These are phyloP conservation scores for Oostethus manadensis DNA, from an alignment of 2,113 vertebrate genomes.

Conservation along the genomic window DNA sequence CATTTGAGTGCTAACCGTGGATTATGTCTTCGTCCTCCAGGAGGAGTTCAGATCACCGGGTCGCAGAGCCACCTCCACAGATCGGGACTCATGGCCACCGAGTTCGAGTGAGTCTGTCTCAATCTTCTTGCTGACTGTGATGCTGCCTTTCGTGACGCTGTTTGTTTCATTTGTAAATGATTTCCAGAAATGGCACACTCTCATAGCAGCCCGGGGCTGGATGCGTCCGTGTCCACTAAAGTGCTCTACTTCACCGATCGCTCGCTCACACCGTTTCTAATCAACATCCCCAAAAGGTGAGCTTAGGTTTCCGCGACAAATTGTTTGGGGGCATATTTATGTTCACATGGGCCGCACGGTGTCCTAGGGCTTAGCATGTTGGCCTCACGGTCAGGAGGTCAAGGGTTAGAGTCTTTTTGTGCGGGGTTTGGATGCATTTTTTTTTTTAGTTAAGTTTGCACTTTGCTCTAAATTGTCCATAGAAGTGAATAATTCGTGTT, in stretches of 20 bases:
- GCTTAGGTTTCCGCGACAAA: conserved; percentile 5
- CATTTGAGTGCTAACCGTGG: conserved; percentile 15
- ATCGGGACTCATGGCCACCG: conserved; percentile 88
- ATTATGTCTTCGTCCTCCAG: conserved; percentile 60
- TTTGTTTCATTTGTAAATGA: conserved; percentile 26
- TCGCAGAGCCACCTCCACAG: conserved; percentile 76
- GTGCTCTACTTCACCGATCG: conserved; percentile 97
- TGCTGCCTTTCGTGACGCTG: conserved; percentile 6
- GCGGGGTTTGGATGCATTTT: no score
- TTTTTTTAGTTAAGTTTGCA: no score
- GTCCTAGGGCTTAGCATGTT: neutral
- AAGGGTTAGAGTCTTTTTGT: neutral
- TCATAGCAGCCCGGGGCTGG: conserved; percentile 84
- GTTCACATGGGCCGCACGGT: neutral
- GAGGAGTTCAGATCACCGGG: conserved; percentile 77
- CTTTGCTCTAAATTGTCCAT: neutral
- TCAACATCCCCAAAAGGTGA: conserved; percentile 96
- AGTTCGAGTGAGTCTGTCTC: conserved; percentile 82
- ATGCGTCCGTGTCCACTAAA: conserved; percentile 84
- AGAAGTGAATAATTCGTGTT: no score
- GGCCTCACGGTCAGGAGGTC: neutral
- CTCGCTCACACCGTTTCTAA: conserved; percentile 94
- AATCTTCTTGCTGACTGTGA: conserved; percentile 12
- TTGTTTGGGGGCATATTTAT: conserved; percentile 6
- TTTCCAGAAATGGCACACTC: conserved; percentile 86